Percentiles rank a stretch among this genome's conserved stretches.
Conservation (phyloP, 2,888 invertebrate species). For the Listrodromus nycthemerus region DNA sequence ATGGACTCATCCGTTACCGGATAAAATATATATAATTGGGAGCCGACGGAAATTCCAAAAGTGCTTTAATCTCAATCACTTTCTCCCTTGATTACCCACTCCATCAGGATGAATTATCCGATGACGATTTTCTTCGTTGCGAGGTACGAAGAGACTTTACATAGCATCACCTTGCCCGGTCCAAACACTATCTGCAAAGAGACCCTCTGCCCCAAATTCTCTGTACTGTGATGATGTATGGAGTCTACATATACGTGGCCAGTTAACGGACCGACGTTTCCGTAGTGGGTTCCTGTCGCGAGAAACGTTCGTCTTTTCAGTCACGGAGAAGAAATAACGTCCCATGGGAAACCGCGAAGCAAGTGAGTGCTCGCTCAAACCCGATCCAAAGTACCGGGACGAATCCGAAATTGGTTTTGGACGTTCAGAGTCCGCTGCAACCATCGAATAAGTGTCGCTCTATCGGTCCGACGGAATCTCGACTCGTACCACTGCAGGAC, state of each 20-base stretch:
- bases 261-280: neutral
- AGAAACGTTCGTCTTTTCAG: constrained; percentile 45
- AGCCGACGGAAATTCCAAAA: neutral
- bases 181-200: neutral
- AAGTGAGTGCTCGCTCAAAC: constrained; percentile 44
- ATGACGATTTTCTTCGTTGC: neutral
- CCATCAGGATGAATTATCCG: neutral
- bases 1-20: neutral
- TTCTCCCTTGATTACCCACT: neutral
- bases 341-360: constrained; percentile 55
- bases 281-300: neutral
- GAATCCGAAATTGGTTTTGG: constrained; percentile 60
- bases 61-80: neutral
- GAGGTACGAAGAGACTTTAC: neutral
- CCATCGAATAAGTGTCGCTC: constrained; percentile 57
- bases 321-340: constrained; percentile 59
- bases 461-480: constrained; percentile 61
- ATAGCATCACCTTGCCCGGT: neutral
- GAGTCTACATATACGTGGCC: neutral
- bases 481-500: constrained; percentile 57
- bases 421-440: constrained; percentile 18
- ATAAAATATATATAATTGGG: neutral
- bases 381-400: constrained; percentile 30
- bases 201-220: constrained; percentile 4
- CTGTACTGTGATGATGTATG: neutral